Conservation (phyloP, 2,113 vertebrate genomes). For the Platanista minor region DNA sequence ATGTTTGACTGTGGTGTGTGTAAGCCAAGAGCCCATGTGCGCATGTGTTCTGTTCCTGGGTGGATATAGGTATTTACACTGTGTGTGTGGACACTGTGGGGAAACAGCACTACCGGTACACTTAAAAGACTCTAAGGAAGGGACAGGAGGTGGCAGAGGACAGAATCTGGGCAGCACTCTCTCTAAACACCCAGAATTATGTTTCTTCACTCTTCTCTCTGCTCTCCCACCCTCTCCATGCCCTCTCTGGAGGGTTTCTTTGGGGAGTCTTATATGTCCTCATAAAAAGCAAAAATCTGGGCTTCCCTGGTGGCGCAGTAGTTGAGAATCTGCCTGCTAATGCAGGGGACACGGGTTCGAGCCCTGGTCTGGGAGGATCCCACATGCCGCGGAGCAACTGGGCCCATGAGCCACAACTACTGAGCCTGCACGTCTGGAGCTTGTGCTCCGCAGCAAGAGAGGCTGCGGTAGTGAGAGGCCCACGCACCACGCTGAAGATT, state of each 20-base stretch:
- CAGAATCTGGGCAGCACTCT: neutral
- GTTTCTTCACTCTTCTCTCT: neutral
- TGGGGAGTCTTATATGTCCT: conserved; percentile 35
- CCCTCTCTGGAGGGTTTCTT: conserved; percentile 20
- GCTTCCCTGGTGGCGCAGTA: too few species aligned
- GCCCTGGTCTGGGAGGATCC: too few species aligned
- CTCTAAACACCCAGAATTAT: neutral
- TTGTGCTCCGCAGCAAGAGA: too few species aligned
- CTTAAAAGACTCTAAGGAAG: neutral
- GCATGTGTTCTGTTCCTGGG: neutral
- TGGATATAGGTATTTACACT: neutral
- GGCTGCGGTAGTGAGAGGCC: too few species aligned
- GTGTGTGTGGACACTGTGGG: neutral
- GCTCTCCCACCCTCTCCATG: neutral
- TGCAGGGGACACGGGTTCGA: too few species aligned
- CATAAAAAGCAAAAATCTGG: conserved; percentile 55
- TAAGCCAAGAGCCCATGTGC: neutral
- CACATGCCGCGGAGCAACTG: too few species aligned
- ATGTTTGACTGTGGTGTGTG: accelerated
- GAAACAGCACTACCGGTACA: neutral
- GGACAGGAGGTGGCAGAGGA: neutral
- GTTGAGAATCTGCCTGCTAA: too few species aligned
- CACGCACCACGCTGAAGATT: too few species aligned
- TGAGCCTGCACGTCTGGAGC: too few species aligned
- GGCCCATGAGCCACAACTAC: too few species aligned